phyloP scores from a whole-genome alignment of 2,797 vertebrate genomes.

The Hybognathus amarus region DNA sequence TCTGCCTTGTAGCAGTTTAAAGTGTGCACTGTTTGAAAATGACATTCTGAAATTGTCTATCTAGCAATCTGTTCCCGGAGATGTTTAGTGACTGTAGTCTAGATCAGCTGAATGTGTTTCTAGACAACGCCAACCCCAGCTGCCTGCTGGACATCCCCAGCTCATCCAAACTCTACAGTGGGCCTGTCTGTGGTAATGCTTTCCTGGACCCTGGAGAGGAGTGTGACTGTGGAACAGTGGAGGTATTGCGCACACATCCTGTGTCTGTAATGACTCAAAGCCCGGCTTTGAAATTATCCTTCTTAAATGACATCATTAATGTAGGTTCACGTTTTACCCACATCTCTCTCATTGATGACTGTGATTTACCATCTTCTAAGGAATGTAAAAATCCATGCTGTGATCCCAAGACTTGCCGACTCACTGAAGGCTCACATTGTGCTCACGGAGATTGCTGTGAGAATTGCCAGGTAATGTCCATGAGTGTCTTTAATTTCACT shows the following conservation, averaged over 20 bases:
- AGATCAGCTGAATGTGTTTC: slow-evolving; percentile 79
- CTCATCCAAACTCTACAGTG: slow-evolving; percentile 68
- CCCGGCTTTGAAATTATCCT: neutral
- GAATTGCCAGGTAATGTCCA: slow-evolving; percentile 81
- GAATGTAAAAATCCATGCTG: slow-evolving; percentile 86
- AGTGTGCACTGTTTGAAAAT: neutral
- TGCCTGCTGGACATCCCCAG: slow-evolving; percentile 80
- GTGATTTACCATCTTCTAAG: slow-evolving; percentile 66
- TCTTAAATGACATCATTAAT: slow-evolving; percentile 16
- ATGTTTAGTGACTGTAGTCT: slow-evolving; percentile 87
- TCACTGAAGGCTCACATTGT: slow-evolving; percentile 80
- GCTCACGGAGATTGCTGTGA: slow-evolving; percentile 85
- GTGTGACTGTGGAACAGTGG: slow-evolving; percentile 85
- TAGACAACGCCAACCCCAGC: slow-evolving; percentile 72
- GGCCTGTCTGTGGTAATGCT: slow-evolving; percentile 83
- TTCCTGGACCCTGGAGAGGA: slow-evolving; percentile 88
- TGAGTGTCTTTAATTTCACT: neutral
- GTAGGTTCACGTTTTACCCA: neutral
- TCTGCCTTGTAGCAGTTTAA: neutral
- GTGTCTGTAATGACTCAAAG: neutral
- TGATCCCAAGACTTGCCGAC: slow-evolving; percentile 84
- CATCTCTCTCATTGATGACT: slow-evolving; percentile 22
- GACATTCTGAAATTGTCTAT: neutral
- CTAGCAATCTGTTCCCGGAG: slow-evolving; percentile 81
- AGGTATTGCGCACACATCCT: slow-evolving; percentile 72